Evolutionary conservation across 2,797 vertebrate species (phyloP), one percentile per base, ranked within the genome.

Genomic region (Megalops cyprinoides): DNA sequence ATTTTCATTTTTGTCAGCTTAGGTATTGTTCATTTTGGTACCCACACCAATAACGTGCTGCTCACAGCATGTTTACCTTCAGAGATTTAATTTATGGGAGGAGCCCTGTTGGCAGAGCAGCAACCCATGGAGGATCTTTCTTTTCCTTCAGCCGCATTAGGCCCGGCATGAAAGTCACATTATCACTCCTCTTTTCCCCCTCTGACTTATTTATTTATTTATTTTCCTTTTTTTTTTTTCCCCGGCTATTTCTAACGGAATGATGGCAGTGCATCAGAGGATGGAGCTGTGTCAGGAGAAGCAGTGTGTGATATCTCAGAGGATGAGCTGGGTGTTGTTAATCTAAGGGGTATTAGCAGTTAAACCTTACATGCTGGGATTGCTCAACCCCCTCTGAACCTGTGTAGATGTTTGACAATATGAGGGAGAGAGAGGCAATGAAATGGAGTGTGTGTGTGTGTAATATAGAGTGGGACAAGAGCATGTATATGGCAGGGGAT

Each of bases 1-100:
- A 93, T 94, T 94, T 94, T 96, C 94, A 98, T 97, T 97, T 95
- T 95, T 97, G 95, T 96, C 96, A 96, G 95, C 95, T 93, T 88
- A 82, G 93, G 94, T 95, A 96, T 96, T 97, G 97, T 97, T 96
- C 96, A 94, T 94, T 97, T 95, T 93, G 94, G 94, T 95, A 94
- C 94, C 95, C n/a, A 95, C 90, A 88, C 94, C 96, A 95, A 96
- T 95, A 95, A 92, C 89, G 93, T 94, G n/a, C 94, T 94, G 94
- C 93, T 95, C 94, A 95, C 94, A 95, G 94, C 94, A 93, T 95
- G 95, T 96, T 94, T 95, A 94, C 96, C 94, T 96, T 94, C 93
- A 91, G 94, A 97, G 96, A 94, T 96, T 97, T 97, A 92, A 95
- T 96, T 96, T 96, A 94, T 92, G 94, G 91, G 91, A 93, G 94